Percentiles rank a stretch among this genome's conserved stretches.
These are phyloP conservation scores for Hirtodrosophila duncani DNA, from an alignment of 2,888 invertebrate species.

Conservation along the genomic window DNA sequence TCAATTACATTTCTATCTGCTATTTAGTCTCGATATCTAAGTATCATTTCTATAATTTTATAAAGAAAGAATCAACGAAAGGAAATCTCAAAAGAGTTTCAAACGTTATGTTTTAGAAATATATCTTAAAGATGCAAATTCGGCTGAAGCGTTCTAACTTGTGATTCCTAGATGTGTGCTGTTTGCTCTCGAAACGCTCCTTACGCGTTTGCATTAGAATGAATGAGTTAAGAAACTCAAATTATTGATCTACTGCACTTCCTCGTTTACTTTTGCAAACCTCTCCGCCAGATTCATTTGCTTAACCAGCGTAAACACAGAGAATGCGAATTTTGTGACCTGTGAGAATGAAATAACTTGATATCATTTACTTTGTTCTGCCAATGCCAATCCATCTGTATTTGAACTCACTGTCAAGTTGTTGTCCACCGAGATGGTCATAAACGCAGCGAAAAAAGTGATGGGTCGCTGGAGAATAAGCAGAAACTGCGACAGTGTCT, in stretches of 20 bases:
- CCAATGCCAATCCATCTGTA: background rate
- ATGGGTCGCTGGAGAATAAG: conserved; percentile 59
- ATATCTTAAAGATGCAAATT: too few relatives aligned
- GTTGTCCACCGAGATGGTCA: conserved; percentile 60
- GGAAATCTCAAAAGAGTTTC: too few relatives aligned
- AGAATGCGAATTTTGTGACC: conserved; percentile 68
- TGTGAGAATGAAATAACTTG: conserved; percentile 19
- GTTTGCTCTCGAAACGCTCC: too few relatives aligned
- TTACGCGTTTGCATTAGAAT: too few relatives aligned
- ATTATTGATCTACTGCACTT: background rate
- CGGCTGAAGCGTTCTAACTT: too few relatives aligned
- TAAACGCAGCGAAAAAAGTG: conserved; percentile 60
- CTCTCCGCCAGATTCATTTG: conserved; percentile 59
- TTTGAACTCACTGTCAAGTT: conserved; percentile 53
- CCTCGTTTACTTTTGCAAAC: conserved; percentile 12
- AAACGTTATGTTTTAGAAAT: too few relatives aligned
- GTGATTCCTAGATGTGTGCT: too few relatives aligned
- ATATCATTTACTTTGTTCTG: background rate
- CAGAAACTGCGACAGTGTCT: conserved; percentile 48
- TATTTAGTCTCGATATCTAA: too few relatives aligned
- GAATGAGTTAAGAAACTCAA: too few relatives aligned
- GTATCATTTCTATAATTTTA: too few relatives aligned
- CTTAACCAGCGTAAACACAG: conserved; percentile 63
- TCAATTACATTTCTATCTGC: too few relatives aligned
- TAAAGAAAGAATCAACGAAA: too few relatives aligned